Base-by-base conservation (phyloP, 2,113 vertebrate species). In the Caranx ignobilis region DNA sequence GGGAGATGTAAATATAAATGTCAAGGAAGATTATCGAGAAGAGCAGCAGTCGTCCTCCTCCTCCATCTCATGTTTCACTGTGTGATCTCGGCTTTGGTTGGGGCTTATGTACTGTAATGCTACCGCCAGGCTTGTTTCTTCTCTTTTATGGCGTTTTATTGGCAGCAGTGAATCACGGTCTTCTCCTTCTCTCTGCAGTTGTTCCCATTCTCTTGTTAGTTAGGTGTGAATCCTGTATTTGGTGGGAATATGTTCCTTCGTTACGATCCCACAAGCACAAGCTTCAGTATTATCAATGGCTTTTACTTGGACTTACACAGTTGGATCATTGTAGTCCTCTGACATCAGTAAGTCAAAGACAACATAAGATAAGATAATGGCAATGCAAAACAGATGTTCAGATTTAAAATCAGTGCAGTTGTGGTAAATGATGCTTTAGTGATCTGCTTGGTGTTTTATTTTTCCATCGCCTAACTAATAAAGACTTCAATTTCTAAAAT, bases 111-210 rank as follows among this genome's bases (percentile, higher is more conserved):
- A 11, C 63, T 55, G 75, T 86, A 78, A 80, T 41, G 72, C 67
- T 71, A 35, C 62, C 32, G 15, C 75, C n/a, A 35, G 80, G 68
- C 71, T 65, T 41, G 66, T 87, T 86, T 75, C 71, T 64, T 81
- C 77, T 76, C 84, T 77, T 88, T 87, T 62, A 88, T 86, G 62
- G 62, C 41, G 7, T 62, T 84, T 85, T 86, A 89, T 87, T 77
- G 87, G 70, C 86, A 71, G 82, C 80, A 87, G 77, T 91, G 81
- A 91, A 91, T 93, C 85, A 87, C 65, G 71, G 7, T 64, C 81
- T 83, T 81, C 71, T 83, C 35, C 79, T 75, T 70, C 77, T 82
- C 61, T 80, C 84, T 85, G 86, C 89, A 82, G 87, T 65, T 74
- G 71, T 61, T 89, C 41, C 12, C 26, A 31, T 86, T 55, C 75